Evolutionary conservation across 2,888 invertebrate genomes (phyloP).

Genomic region (Panopea generosa): DNA sequence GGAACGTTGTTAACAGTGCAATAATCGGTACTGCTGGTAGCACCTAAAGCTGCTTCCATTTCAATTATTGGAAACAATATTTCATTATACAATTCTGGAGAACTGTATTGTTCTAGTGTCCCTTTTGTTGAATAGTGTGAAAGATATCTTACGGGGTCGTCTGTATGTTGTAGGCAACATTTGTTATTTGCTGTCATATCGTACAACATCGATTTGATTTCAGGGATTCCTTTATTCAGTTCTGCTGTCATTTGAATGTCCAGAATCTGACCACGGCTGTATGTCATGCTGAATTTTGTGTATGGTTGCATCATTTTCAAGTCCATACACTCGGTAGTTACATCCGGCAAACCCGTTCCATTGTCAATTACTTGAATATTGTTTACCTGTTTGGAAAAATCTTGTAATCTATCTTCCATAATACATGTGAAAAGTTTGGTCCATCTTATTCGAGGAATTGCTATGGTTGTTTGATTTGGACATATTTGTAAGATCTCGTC

Average conservation of each 20-base stretch:
- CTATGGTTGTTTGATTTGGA: slow-evolving; percentile 5
- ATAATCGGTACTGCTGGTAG: slow-evolving; percentile 50
- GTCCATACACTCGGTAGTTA: slow-evolving; percentile 31
- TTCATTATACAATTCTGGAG: slow-evolving; percentile 42
- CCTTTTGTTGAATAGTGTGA: slow-evolving; percentile 46
- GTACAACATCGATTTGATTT: slow-evolving; percentile 52
- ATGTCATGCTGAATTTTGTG: slow-evolving; percentile 57
- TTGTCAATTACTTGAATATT: neutral
- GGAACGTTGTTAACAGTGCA: slow-evolving; percentile 57
- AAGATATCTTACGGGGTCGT: slow-evolving; percentile 59
- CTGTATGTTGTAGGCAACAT: slow-evolving; percentile 59
- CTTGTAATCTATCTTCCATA: slow-evolving; percentile 12
- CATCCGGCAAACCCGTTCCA: slow-evolving; percentile 21
- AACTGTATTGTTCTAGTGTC: slow-evolving; percentile 36
- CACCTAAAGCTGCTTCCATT: slow-evolving; percentile 68
- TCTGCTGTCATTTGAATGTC: slow-evolving; percentile 61
- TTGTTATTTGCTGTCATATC: slow-evolving; percentile 60
- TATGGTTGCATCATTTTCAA: slow-evolving; percentile 26
- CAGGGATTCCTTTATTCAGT: slow-evolving; percentile 50
- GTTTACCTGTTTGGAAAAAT: slow-evolving; percentile 5
- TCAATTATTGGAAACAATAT: slow-evolving; percentile 65
- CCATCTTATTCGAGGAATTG: slow-evolving; percentile 21
- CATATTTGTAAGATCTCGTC: no score
- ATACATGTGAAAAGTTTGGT: slow-evolving; percentile 21
- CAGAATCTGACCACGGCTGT: slow-evolving; percentile 52